Evolutionary conservation across 2,113 vertebrate species (phyloP), one percentile per base, ranked within the genome.

Genomic region (Odocoileus virginianus): DNA sequence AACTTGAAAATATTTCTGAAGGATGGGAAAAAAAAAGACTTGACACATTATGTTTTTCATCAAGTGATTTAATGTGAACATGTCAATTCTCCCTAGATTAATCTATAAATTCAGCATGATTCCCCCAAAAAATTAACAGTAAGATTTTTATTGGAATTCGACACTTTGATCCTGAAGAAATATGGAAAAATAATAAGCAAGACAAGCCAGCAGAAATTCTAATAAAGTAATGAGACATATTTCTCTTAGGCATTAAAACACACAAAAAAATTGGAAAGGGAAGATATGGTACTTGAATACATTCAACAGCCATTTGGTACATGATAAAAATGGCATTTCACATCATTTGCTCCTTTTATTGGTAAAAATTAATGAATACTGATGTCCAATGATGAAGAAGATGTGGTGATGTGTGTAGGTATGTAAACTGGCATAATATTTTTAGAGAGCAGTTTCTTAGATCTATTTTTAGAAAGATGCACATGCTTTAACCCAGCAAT

Each of bases 111-210:
- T 82, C 67, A 61, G 83, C 17, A 67, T 23, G 17, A 54, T 15
- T 4, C 11, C 6, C 21, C 40, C 7, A 0, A 3, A 81, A 81
- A 91, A 61, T 57, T 55, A 47, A 28, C 74, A 28, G 10, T 82
- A 82, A 21, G 52, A 47, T 76, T 97, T 67, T 91, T 91, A 94
- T 61, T 95, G 36, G n/a, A 91, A 91, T 52, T 93, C 87, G 28
- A 55, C n/a, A 90, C 9, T 76, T 40, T 87, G 19, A 82, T 61
- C 30, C 57, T 92, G 76, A 93, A 60, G 9, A 90, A 87, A 55
- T 47, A 40, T 47, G 43, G 36, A 60, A 82, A 76, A 79, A 28
- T 64, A 93, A 40, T 6, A 93, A 87, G 71, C 60, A 82, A 74
- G 36, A 76, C 16, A 30, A 61, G 2, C 25, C 5, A 76, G 71